Base-by-base conservation (phyloP, 2,888 invertebrate species). In the Pollenia griseotomentosa region DNA sequence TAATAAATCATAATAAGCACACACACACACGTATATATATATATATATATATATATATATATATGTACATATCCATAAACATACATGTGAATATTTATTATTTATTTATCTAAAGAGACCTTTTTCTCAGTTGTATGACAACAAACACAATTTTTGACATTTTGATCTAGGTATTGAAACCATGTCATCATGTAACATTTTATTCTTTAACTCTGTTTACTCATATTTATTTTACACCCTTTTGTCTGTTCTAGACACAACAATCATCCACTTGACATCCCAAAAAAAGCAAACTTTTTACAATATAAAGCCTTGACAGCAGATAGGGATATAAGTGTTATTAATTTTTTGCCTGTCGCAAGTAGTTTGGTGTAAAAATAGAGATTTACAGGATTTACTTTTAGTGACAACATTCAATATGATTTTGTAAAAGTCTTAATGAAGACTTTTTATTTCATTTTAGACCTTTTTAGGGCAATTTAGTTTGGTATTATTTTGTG, bases 1-100 rank as follows among this genome's bases (percentile, higher is more conserved):
- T 89, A 90, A 91, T 91, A 90, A 91, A 90, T 90, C 90, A 91
- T 90, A 88, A 16, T 6, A 33, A 33, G n/a, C 23, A 51, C 8
- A 81, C 53, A 53, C 88, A 88, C 40, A 44, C 23, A 53, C 79
- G 80, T 88, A 87, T n/a, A n/a, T n/a, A n/a, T n/a, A n/a, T n/a
- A n/a, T n/a, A n/a, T n/a, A n/a, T n/a, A n/a, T n/a, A n/a, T n/a
- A n/a, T n/a, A n/a, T n/a, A n/a, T 84, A 42, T n/a, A 86, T 85
- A 89, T 86, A 85, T 89, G 87, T 86, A 88, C 83, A 87, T 73
- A 23, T 46, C 23, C 3, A 59, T 48, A 61, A 33, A 81, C n/a
- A n/a, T 44, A 68, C 55, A 48, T 55, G 53, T 57, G 16, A 57
- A 33, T 33, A 59, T 11, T 55, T 73, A 66, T 80, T 73, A 81